Evolutionary conservation across 2,888 invertebrate genomes (phyloP).

Genomic region (Gortyna flavago): DNA sequence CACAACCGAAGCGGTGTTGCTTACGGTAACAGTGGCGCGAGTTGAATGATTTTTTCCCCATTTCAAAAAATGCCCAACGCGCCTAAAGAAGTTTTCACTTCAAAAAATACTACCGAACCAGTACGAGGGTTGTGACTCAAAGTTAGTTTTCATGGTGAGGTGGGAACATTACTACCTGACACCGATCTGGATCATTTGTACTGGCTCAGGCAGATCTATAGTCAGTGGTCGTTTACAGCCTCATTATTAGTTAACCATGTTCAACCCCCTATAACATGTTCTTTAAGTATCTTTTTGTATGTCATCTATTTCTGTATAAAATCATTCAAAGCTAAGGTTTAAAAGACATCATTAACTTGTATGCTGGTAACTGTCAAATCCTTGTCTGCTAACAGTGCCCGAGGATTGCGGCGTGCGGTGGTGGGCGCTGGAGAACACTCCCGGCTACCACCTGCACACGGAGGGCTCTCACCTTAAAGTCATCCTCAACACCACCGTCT

Average conservation of each 20-base stretch:
- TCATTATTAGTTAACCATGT: not conserved
- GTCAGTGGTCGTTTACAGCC: not conserved
- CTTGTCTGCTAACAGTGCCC: slow-evolving; percentile 71
- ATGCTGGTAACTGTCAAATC: not conserved
- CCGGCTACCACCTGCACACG: slow-evolving; percentile 93
- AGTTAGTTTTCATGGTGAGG: not conserved
- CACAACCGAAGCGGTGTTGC: too few species aligned
- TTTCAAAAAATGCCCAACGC: too few species aligned
- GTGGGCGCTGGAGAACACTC: slow-evolving; percentile 94
- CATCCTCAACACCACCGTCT: slow-evolving; percentile 90
- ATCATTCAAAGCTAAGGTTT: not conserved
- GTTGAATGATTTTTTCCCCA: too few species aligned
- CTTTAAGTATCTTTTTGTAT: slow-evolving; percentile 3
- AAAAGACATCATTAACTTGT: not conserved
- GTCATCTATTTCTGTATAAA: not conserved
- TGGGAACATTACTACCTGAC: not conserved
- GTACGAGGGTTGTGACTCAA: not conserved
- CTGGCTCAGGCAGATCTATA: not conserved
- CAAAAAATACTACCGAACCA: not conserved
- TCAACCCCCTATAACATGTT: not conserved
- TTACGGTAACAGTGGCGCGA: too few species aligned
- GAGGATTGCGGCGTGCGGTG: slow-evolving; percentile 90
- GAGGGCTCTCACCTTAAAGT: slow-evolving; percentile 91
- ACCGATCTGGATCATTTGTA: not conserved
- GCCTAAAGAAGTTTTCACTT: too few species aligned